Evolutionary conservation across 1,140 invertebrate species (phyloP).

Genomic region (Ceratina japonica): DNA sequence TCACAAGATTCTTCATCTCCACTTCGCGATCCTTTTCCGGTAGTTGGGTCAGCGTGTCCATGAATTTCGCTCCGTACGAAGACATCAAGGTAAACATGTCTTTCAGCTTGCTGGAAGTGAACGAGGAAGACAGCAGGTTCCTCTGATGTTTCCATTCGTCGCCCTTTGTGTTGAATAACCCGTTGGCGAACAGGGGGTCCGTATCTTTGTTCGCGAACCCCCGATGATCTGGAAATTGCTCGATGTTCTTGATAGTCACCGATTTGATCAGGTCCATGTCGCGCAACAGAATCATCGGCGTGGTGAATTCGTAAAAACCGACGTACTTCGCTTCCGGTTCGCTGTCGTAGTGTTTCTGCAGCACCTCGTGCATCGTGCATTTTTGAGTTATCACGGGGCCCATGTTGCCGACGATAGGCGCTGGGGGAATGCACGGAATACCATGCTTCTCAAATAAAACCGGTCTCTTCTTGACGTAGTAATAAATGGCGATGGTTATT

Average conservation of each 20-base stretch:
- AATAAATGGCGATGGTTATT: background rate
- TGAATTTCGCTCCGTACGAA: slow-evolving; percentile 42
- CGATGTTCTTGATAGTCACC: slow-evolving; percentile 66
- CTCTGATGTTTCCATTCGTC: slow-evolving; percentile 69
- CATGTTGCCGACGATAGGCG: slow-evolving; percentile 62
- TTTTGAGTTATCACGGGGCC: rapidly evolving
- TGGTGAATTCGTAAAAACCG: slow-evolving; percentile 57
- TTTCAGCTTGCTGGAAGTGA: slow-evolving; percentile 72
- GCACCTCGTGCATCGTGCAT: rapidly evolving
- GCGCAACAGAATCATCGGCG: slow-evolving; percentile 70
- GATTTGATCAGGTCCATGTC: slow-evolving; percentile 74
- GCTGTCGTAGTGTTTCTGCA: slow-evolving; percentile 18
- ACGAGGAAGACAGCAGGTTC: slow-evolving; percentile 65
- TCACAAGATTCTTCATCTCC: slow-evolving; percentile 29
- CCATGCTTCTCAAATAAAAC: slow-evolving; percentile 36
- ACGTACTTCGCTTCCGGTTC: slow-evolving; percentile 60
- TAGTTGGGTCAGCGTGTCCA: slow-evolving; percentile 59
- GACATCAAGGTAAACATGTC: slow-evolving; percentile 64
- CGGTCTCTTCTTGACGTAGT: background rate
- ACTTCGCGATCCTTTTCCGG: background rate
- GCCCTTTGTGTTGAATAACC: slow-evolving; percentile 66
- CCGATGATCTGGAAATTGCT: slow-evolving; percentile 72
- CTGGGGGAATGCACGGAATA: background rate
- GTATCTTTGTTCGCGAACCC: slow-evolving; percentile 57
- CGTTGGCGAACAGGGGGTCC: slow-evolving; percentile 68